Conservation (phyloP, 2,113 vertebrate species). For the Acrocephalus kingi region DNA sequence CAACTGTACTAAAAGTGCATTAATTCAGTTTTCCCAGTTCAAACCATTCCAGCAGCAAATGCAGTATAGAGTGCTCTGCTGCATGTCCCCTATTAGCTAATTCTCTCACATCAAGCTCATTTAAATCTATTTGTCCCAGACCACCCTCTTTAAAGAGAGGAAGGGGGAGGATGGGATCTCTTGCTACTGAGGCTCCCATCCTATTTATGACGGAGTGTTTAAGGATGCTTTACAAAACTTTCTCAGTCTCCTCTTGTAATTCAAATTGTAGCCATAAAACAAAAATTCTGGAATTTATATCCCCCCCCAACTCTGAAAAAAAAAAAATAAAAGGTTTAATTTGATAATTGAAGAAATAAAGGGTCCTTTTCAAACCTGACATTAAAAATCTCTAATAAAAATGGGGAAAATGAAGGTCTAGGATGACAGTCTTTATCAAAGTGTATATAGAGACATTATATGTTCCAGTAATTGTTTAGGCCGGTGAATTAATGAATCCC, state of each 20-base stretch:
- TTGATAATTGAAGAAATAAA: constrained; percentile 75
- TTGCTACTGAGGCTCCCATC: constrained; percentile 21
- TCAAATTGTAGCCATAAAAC: constrained; percentile 66
- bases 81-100: constrained; percentile 36
- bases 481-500: constrained; percentile 86
- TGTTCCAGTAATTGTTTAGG: constrained; percentile 85
- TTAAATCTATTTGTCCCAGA: constrained; percentile 56
- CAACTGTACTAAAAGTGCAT: not conserved
- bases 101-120: constrained; percentile 32
- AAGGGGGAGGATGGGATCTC: constrained; percentile 32
- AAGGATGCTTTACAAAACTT: constrained; percentile 56
- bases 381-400: constrained; percentile 79
- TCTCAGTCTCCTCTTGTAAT: constrained; percentile 46
- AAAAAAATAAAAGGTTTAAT: constrained; percentile 67
- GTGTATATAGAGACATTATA: constrained; percentile 87
- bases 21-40: not conserved
- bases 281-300: constrained; percentile 67
- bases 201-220: constrained; percentile 43
- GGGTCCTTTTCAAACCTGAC: constrained; percentile 66
- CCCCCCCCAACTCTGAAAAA: not conserved
- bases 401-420: constrained; percentile 75
- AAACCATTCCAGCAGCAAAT: not conserved
- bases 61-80: not conserved
- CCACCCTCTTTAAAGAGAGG: constrained; percentile 35
- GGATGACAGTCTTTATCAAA: constrained; percentile 82